Evolutionary conservation across 1,140 invertebrate species (phyloP).

Genomic region (Daktulosphaira vitifoliae): DNA sequence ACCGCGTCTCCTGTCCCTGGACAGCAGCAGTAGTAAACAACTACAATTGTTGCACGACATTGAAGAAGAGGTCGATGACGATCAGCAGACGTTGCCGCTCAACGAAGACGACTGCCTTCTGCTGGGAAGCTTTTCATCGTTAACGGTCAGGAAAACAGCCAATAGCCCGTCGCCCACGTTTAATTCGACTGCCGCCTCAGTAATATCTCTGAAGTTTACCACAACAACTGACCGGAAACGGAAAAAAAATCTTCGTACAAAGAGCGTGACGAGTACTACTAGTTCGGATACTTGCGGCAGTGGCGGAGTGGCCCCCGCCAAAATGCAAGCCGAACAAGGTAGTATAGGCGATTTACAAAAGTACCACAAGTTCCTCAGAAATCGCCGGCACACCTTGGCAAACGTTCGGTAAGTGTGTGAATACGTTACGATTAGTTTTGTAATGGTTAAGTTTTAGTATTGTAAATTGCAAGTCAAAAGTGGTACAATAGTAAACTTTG

Average conservation of each 20-base stretch:
- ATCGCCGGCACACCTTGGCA: slow-evolving; percentile 71
- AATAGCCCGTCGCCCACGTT: slow-evolving; percentile 25
- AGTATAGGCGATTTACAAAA: slow-evolving; percentile 76
- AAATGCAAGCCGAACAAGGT: slow-evolving; percentile 81
- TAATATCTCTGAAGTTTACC: not conserved
- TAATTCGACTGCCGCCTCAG: not conserved
- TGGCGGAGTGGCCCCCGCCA: slow-evolving; percentile 44
- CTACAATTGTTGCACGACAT: slow-evolving; percentile 48
- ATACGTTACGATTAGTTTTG: too few relatives aligned
- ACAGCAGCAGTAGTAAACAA: slow-evolving; percentile 42
- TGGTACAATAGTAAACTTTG: too few relatives aligned
- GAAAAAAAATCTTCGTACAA: slow-evolving; percentile 45
- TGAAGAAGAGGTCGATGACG: slow-evolving; percentile 47
- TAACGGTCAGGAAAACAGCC: slow-evolving; percentile 31
- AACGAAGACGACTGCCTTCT: slow-evolving; percentile 22
- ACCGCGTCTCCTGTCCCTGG: slow-evolving; percentile 41
- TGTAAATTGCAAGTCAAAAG: too few relatives aligned
- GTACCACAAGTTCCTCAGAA: slow-evolving; percentile 74
- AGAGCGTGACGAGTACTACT: slow-evolving; percentile 43
- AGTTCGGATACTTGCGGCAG: slow-evolving; percentile 42
- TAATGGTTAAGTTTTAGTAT: too few relatives aligned
- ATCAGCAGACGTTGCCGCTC: not conserved
- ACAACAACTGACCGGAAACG: slow-evolving; percentile 21
- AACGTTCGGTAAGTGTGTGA: slow-evolving; percentile 69
- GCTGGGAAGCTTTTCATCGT: slow-evolving; percentile 34